Evolutionary conservation across 2,888 invertebrate genomes (phyloP).

Genomic region (Lagria hirta): DNA sequence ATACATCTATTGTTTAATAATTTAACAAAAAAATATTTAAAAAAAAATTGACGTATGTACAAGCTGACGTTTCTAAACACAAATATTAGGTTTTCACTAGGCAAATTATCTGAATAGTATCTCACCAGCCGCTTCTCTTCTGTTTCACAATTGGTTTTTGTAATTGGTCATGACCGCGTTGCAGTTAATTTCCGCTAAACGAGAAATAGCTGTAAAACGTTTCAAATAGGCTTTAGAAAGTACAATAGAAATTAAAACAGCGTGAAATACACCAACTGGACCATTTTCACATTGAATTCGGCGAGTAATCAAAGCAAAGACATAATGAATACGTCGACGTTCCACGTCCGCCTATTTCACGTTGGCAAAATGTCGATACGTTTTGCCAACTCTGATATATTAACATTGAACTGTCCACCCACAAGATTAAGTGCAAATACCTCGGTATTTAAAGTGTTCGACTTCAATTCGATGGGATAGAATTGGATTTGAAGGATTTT

Average conservation of each 20-base stretch:
- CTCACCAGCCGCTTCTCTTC: too few relatives aligned
- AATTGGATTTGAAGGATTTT: too few relatives aligned
- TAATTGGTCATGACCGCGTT: too few relatives aligned
- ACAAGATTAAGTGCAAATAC: constrained; percentile 46
- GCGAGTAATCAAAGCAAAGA: constrained; percentile 34
- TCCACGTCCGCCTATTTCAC: constrained; percentile 37
- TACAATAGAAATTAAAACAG: constrained; percentile 28
- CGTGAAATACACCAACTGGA: constrained; percentile 29
- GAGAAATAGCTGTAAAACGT: constrained; percentile 22
- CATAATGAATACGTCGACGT: constrained; percentile 40
- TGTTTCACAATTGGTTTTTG: too few relatives aligned
- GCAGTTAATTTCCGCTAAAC: constrained; percentile 13
- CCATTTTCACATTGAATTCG: constrained; percentile 29
- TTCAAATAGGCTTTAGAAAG: constrained; percentile 18
- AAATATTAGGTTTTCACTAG: too few relatives aligned
- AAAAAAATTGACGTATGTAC: too few relatives aligned
- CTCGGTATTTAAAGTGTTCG: constrained; percentile 39
- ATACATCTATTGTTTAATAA: too few relatives aligned
- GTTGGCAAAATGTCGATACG: constrained; percentile 42
- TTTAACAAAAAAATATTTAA: too few relatives aligned
- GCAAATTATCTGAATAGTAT: too few relatives aligned
- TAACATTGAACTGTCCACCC: constrained; percentile 49
- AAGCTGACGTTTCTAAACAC: too few relatives aligned
- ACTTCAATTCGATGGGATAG: too few relatives aligned
- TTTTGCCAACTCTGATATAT: constrained; percentile 48